phyloP scores from a whole-genome alignment of 2,113 vertebrate genomes.

The Dromiciops gliroides region DNA sequence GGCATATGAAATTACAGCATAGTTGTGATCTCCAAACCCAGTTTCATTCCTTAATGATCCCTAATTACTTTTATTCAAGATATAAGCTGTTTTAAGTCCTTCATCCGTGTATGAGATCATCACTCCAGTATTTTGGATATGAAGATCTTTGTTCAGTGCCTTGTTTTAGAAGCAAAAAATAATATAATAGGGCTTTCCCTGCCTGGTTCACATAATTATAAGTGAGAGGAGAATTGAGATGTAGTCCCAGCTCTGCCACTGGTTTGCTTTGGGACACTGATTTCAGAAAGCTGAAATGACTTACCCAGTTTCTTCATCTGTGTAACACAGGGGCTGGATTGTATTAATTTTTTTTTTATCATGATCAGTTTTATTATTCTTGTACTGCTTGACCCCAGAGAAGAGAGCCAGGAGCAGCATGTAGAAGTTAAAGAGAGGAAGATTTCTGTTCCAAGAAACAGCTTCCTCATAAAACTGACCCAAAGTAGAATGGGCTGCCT shows the following conservation, averaged over 20 bases:
- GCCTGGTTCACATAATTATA: neutral
- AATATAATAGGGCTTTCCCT: neutral
- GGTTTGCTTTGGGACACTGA: neutral
- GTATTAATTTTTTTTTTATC: neutral
- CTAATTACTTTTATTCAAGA: neutral
- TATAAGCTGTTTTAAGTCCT: neutral
- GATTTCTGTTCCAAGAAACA: neutral
- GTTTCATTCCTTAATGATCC: neutral
- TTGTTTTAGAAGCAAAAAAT: neutral
- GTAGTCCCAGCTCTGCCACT: neutral
- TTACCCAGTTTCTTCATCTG: neutral
- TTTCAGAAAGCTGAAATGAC: neutral
- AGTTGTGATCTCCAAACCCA: neutral
- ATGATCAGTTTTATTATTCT: too few relatives aligned
- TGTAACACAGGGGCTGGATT: neutral
- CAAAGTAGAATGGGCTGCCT: neutral
- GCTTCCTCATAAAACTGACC: neutral
- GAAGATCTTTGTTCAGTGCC: neutral
- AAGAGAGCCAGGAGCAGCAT: neutral
- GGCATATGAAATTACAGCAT: neutral
- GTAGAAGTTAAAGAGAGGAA: neutral
- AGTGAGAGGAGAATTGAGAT: neutral
- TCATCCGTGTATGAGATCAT: neutral
- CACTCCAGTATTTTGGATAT: neutral
- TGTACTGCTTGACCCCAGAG: neutral